Evolutionary conservation across 2,113 vertebrate species (phyloP), one percentile per base, ranked within the genome.

Genomic region (Pseudorectes ferrugineus): DNA sequence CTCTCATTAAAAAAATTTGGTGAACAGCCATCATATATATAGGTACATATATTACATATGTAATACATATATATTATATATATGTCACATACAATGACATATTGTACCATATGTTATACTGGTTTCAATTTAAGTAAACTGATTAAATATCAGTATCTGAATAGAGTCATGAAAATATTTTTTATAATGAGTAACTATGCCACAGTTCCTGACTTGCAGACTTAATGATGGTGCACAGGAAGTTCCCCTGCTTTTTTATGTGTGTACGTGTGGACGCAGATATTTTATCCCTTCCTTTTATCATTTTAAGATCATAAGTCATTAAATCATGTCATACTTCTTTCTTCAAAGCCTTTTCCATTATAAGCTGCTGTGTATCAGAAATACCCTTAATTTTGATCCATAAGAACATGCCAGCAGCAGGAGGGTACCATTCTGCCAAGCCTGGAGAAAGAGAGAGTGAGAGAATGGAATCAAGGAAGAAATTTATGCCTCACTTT

Each of bases 351-450:
- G 99, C 99, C 93, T 98, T 99, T 96, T 99, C 97, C 98, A 97
- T 98, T 77, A 99, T 99, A 91, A 99, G 96, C 86, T 98, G 95
- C 54, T 98, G 98, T 45, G 98, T 98, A 74, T 99, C 98, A 43
- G 97, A 51, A 92, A 99, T 80, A 76, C 98, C 98, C 89, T 98
- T 99, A 36, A 99, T 96, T 97, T 98, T 99, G 94, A 99, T 97
- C 99, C 99, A 99, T 38, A 99, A 95, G 97, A 99, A 99, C 99
- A 99, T 99, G 78, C 99, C 99, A 24, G 99, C 99, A 36, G 97
- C 92, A 12, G 99, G 99, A 80, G 90, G 31, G 81, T 99, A 97
- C 99, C 99, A 99, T 85, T 99, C 99, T 75, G 99, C 99, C 72
- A 99, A 84, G 89, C 94, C 99, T 99, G 62, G 23, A 74, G 70